Evolutionary conservation across 2,113 vertebrate genomes (phyloP).

Genomic region (Ascaphus truei): DNA sequence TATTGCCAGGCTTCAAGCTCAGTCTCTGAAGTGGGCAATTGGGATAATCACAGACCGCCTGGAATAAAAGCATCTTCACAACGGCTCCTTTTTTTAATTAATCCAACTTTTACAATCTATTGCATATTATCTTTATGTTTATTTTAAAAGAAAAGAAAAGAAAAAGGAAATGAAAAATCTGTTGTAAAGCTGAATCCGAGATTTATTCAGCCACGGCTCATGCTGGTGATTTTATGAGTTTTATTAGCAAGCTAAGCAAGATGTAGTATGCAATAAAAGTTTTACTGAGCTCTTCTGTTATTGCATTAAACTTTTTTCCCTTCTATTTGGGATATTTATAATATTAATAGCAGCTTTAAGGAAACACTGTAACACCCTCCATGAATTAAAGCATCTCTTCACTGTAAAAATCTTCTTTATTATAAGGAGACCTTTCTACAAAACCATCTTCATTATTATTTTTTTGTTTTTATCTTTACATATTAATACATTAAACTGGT

Average conservation of each 20-base stretch:
- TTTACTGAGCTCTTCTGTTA: conserved; percentile 40
- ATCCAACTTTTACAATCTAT: conserved; percentile 43
- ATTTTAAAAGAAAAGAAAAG: conserved; percentile 20
- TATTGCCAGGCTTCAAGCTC: conserved; percentile 17
- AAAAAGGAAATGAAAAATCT: conserved; percentile 21
- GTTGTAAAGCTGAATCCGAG: conserved; percentile 39
- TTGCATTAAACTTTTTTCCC: conserved; percentile 40
- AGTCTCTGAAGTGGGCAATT: conserved; percentile 32
- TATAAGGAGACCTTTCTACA: neutral
- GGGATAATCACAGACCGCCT: neutral
- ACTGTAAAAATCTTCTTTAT: neutral
- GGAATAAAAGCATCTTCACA: conserved; percentile 25
- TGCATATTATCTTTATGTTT: conserved; percentile 43
- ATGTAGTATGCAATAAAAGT: conserved; percentile 45
- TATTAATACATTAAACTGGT: neutral
- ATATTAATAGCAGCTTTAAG: conserved; percentile 33
- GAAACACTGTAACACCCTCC: conserved; percentile 20
- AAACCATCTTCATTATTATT: neutral
- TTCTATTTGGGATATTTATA: conserved; percentile 23
- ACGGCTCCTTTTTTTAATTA: conserved; percentile 45
- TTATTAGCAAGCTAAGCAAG: conserved; percentile 55
- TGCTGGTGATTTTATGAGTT: conserved; percentile 43
- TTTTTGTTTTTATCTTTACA: neutral
- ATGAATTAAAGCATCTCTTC: conserved; percentile 19
- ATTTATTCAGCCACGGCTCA: conserved; percentile 47